Evolutionary conservation across 2,113 vertebrate species (phyloP).

Genomic region (Spilogale gracilis): DNA sequence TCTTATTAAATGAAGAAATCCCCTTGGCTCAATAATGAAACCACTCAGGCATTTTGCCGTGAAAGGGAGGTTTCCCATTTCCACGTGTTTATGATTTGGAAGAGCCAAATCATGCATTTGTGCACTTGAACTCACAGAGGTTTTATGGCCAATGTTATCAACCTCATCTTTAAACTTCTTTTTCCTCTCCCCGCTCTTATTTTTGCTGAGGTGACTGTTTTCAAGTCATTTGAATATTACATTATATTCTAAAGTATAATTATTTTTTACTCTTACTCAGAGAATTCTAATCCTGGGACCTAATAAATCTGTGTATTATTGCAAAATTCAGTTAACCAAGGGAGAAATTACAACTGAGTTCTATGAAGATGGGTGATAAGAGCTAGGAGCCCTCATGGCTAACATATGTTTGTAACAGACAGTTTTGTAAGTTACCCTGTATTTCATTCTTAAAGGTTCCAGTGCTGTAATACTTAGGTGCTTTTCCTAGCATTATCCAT

Average conservation of each 20-base stretch:
- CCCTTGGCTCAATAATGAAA: not conserved
- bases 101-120: not conserved
- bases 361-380: slow-evolving; percentile 54
- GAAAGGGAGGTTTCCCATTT: not conserved
- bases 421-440: slow-evolving; percentile 1
- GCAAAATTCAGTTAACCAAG: slow-evolving; percentile 70
- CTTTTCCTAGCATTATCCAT: slow-evolving; percentile 56
- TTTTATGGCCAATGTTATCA: not conserved
- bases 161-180: slow-evolving; percentile 1
- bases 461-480: not conserved
- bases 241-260: slow-evolving; percentile 55
- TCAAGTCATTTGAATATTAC: slow-evolving; percentile 68
- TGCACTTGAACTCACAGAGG: not conserved
- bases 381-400: slow-evolving; percentile 3
- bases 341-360: slow-evolving; percentile 57
- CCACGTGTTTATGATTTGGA: not conserved
- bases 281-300: slow-evolving; percentile 73
- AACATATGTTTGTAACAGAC: slow-evolving; percentile 66
- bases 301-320: slow-evolving; percentile 68
- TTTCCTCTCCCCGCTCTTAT: not conserved
- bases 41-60: not conserved
- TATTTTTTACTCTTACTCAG: slow-evolving; percentile 67
- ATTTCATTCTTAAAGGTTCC: slow-evolving; percentile 66
- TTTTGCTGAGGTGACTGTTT: slow-evolving; percentile 75
- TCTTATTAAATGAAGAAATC: not conserved